A percentile compares a stretch with the other conserved stretches of the same genome.
Conservation (phyloP, 2,888 invertebrate genomes). For the Lymantria monacha region DNA sequence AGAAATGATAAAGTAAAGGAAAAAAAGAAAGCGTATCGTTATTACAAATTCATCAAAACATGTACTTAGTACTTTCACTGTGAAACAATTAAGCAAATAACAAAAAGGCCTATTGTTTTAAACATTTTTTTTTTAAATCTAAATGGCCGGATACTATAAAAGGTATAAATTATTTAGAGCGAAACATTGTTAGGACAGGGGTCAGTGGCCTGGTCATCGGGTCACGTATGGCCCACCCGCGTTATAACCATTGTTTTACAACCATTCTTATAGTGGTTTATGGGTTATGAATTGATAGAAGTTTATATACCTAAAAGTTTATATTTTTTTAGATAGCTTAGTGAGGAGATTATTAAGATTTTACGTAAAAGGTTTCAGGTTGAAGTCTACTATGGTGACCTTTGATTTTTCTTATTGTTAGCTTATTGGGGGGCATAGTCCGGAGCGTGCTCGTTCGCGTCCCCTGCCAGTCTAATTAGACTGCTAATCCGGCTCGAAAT, state of each 20-base stretch:
- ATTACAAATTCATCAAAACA: neutral
- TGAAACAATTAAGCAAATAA: slow-evolving; percentile 10
- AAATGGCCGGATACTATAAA: neutral
- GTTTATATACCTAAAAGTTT: neutral
- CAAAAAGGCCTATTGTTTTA: slow-evolving; percentile 51
- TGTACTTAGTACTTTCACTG: slow-evolving; percentile 11
- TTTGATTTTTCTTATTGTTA: no score
- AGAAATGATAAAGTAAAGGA: no score
- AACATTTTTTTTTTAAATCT: slow-evolving; percentile 25
- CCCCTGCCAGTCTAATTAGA: no score
- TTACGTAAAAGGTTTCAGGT: no score
- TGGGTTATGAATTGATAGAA: slow-evolving; percentile 19
- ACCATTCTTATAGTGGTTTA: slow-evolving; percentile 13
- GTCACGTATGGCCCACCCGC: slow-evolving; percentile 47
- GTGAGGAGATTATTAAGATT: no score
- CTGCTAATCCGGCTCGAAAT: no score
- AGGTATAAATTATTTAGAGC: slow-evolving; percentile 54
- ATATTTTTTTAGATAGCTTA: no score
- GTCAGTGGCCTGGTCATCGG: slow-evolving; percentile 68
- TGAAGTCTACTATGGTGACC: no score
- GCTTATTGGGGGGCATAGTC: no score
- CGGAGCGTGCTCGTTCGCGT: no score
- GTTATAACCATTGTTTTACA: slow-evolving; percentile 25
- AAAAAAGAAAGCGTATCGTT: no score
- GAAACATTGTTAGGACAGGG: slow-evolving; percentile 43